Evolutionary conservation across 2,797 vertebrate species (phyloP), one percentile per base, ranked within the genome.

Genomic region (Danio choprae): DNA sequence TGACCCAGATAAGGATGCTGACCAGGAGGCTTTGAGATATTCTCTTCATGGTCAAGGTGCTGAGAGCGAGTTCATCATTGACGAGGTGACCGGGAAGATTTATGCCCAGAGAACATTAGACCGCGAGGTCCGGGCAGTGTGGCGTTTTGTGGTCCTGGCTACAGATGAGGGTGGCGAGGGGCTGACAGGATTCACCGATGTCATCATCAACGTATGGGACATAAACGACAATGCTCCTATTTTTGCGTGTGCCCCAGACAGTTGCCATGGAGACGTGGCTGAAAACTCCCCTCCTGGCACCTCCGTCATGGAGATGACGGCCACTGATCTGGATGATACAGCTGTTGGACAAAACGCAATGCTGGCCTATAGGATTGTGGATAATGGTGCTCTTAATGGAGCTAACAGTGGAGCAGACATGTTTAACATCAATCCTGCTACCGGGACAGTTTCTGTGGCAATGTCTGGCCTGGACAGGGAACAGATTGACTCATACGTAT

Each of bases 141-240:
- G 96, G 96, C 94, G 95, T 36, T 97, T 97, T 29, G 94, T 98
- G 9, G 95, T 96, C 3, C 64, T 97, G 87, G 96, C 96, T 38
- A 98, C 96, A 0, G 96, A 98, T 38, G 96, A 97, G 81, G 94
- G 92, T 0, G 96, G 96, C 16, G 96, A 96, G 86, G 96, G 96
- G 18, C 93, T 98, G 40, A 97, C 95, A 0, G 96, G 96, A 56
- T 98, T 98, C 91, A 95, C 95, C 0, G 96, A 97, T 41, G 92
- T 97, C 79, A 95, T 97, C 86, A 96, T 98, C 84, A 95, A 94
- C 0, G 95, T 97, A 51, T 94, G 94, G 94, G 96, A 97, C 87
- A 94, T 97, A 84, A 98, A 97, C 7, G 96, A 98, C 90, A 97
- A 96, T 0, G 92, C 94, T 0, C 96, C 96, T 1, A 4, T 88